These are phyloP conservation scores for Battus philenor DNA, from an alignment of 1,140 invertebrate genomes.

Conservation along the genomic window DNA sequence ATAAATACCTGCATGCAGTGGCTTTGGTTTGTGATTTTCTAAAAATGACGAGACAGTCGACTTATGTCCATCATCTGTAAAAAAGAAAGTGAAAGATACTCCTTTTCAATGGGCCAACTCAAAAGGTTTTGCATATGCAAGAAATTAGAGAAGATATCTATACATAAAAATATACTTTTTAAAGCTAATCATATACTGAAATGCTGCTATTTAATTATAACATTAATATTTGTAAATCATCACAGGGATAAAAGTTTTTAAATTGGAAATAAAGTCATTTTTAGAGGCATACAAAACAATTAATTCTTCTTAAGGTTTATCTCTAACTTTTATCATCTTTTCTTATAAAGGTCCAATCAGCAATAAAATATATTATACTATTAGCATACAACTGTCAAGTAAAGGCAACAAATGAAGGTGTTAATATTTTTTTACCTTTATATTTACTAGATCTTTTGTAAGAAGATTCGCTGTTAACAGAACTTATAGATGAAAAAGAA, in stretches of 20 bases:
- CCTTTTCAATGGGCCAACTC: background rate
- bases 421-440: conserved; percentile 8
- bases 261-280: too few species aligned
- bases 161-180: too few species aligned
- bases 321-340: too few species aligned
- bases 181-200: too few species aligned
- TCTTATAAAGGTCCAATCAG: too few species aligned
- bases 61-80: conserved; percentile 30
- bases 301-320: too few species aligned
- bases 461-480: conserved; percentile 39
- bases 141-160: too few species aligned
- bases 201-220: too few species aligned
- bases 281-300: too few species aligned
- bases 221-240: too few species aligned
- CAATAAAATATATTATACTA: background rate
- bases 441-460: conserved; percentile 24
- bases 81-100: background rate
- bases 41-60: conserved; percentile 34
- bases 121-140: background rate
- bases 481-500: conserved; percentile 47
- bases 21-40: conserved; percentile 39
- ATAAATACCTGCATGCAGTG: conserved; percentile 46
- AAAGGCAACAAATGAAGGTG: background rate
- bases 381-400: background rate
- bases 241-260: too few species aligned